A percentile compares a stretch with the other conserved stretches of the same genome.
Evolutionary conservation across 2,113 vertebrate species (phyloP).

Genomic region (Epinephelus lanceolatus): DNA sequence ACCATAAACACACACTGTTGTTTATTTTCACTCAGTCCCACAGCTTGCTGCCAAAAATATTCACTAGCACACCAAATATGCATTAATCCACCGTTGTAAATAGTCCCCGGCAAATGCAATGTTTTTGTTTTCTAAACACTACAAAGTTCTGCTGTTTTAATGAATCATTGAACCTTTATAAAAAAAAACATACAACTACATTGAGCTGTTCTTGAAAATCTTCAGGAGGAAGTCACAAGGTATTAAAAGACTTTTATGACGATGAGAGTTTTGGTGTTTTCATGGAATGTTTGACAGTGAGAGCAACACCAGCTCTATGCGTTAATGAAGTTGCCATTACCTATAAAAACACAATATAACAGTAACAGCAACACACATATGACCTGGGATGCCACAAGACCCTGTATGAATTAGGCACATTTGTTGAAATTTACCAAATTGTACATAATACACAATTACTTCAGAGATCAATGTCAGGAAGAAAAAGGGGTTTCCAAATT

Average conservation of each 20-base stretch:
- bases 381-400: neutral
- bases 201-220: neutral
- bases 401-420: neutral
- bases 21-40: too few relatives aligned
- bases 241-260: neutral
- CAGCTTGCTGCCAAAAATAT: too few relatives aligned
- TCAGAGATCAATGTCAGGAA: neutral
- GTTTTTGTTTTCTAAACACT: neutral
- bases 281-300: neutral
- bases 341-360: too few relatives aligned
- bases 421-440: neutral
- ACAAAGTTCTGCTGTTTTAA: neutral
- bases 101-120: neutral
- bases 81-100: too few relatives aligned
- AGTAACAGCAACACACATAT: neutral
- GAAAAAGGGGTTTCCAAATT: neutral
- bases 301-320: neutral
- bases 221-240: neutral
- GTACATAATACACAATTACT: neutral
- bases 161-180: neutral
- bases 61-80: too few relatives aligned
- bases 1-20: too few relatives aligned
- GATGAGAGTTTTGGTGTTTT: neutral
- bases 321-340: neutral
- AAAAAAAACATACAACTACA: neutral